A percentile compares a stretch with the other conserved stretches of the same genome.
phyloP scores from a whole-genome alignment of 2,888 invertebrate genomes.

The Eurois occulta region DNA sequence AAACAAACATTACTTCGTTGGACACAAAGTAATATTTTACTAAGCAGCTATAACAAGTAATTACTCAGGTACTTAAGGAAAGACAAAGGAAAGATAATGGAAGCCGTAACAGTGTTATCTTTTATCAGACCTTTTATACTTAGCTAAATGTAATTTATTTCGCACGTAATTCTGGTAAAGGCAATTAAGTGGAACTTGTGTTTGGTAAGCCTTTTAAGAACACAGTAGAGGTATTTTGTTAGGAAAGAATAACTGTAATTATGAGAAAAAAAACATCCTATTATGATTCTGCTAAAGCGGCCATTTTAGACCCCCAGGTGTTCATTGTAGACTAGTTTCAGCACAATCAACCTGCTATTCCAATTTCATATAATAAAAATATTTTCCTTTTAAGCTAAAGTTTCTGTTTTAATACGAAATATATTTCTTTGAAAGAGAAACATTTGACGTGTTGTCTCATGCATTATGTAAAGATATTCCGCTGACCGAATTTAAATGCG shows the following conservation, averaged over 20 bases:
- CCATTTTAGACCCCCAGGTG: too few species aligned
- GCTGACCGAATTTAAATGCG: conserved; percentile 57
- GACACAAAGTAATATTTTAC: conserved; percentile 40
- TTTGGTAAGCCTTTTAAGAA: conserved; percentile 17
- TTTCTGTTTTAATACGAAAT: neutral
- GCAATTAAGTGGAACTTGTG: conserved; percentile 40
- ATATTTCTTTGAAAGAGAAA: conserved; percentile 25
- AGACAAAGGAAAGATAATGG: conserved; percentile 62
- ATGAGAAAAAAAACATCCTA: neutral
- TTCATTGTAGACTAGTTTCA: neutral
- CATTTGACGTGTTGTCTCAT: conserved; percentile 47
- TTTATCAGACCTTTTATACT: conserved; percentile 57
- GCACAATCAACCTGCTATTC: too few species aligned
- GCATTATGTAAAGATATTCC: conserved; percentile 58
- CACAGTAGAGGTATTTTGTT: neutral
- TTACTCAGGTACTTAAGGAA: conserved; percentile 48
- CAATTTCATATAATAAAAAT: conserved; percentile 7
- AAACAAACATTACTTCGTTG: conserved; percentile 3
- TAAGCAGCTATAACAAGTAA: conserved; percentile 51
- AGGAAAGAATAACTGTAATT: neutral
- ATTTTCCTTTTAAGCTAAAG: neutral
- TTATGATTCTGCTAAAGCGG: too few species aligned
- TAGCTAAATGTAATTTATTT: conserved; percentile 54
- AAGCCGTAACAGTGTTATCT: conserved; percentile 60
- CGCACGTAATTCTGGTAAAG: conserved; percentile 34